These are phyloP conservation scores for Gobio occitaniae DNA, from an alignment of 2,797 vertebrate genomes.

Conservation along the genomic window DNA sequence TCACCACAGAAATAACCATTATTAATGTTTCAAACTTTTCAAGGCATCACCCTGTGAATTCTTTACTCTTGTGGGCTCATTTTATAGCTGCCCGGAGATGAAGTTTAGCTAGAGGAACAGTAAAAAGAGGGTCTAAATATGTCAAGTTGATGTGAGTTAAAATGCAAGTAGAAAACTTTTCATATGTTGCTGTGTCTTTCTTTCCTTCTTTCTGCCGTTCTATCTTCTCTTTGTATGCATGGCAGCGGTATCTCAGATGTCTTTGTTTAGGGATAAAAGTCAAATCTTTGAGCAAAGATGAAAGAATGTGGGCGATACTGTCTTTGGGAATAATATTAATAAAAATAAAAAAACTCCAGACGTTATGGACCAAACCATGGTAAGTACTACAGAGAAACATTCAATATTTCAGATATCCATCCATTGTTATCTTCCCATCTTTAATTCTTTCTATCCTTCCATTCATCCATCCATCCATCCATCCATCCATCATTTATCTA, in stretches of 20 bases:
- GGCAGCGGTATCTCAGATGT: background rate
- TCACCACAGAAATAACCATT: constrained; percentile 35
- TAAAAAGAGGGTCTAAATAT: constrained; percentile 17
- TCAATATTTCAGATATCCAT: background rate
- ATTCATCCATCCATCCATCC: background rate
- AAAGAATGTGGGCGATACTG: constrained; percentile 19
- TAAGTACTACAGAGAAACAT: background rate
- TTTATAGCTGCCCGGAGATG: constrained; percentile 18
- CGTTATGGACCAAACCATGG: background rate
- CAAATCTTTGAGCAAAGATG: constrained; percentile 16
- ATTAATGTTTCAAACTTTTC: constrained; percentile 42
- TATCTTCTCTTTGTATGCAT: background rate
- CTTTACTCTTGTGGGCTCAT: background rate
- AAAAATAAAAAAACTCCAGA: background rate
- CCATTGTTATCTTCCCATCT: too few relatives aligned
- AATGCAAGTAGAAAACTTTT: background rate
- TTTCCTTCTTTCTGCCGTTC: background rate
- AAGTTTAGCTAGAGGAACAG: background rate
- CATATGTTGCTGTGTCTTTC: background rate
- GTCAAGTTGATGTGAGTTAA: constrained; percentile 25
- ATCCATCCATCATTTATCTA: background rate
- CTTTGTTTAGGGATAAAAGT: constrained; percentile 25
- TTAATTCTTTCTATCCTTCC: background rate
- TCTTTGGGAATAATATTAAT: background rate
- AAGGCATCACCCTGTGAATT: constrained; percentile 14